Base-by-base conservation (phyloP, 2,797 vertebrate genomes). In the Liasis olivaceus region DNA sequence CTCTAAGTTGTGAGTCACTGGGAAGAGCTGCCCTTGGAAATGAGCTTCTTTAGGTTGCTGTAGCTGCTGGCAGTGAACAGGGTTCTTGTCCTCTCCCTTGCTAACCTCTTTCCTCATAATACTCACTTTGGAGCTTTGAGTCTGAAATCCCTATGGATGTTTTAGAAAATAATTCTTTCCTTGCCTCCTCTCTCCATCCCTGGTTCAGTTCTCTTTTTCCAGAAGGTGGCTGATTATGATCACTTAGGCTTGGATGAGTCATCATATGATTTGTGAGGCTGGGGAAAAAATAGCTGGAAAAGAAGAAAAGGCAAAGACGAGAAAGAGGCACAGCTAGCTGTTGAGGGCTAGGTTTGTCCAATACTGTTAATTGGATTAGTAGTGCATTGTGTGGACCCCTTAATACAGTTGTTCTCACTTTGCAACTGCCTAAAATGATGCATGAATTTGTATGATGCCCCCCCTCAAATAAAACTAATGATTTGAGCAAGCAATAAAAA, bases 231-330 rank as follows among this genome's bases (percentile, higher is more conserved):
- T 94, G 77, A 56, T 91, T 92, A 1, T 95, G 95, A 95, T 92
- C 94, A 85, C 59, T 96, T 93, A 93, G 94, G 77, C 60, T 94
- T 87, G 91, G 93, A 89, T 96, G 93, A 96, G 91, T 97, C 93
- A 92, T 88, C 58, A 87, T 93, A 47, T 93, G 72, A 1, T 93
- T 89, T 93, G 93, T 94, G 93, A 95, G 28, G 20, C 51, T 90
- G 59, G 5, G 88, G 91, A 26, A 66, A 93, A 62, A 31, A 86
- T 77, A 26, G 54, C 13, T 84, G 84, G 62, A 60, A 47, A 93
- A 91, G 31, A 69, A 87, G 31, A 24, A 63, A 88, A 89, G 64
- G 90, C 62, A 94, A 72, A 51, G 54, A 47, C 31, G 81, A 87
- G 69, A 87, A 87, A 54, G 56, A 17, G 88, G 11, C 28, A 87